Evolutionary conservation across 2,113 vertebrate species (phyloP).

Genomic region (human (Homo sapiens)): DNA sequence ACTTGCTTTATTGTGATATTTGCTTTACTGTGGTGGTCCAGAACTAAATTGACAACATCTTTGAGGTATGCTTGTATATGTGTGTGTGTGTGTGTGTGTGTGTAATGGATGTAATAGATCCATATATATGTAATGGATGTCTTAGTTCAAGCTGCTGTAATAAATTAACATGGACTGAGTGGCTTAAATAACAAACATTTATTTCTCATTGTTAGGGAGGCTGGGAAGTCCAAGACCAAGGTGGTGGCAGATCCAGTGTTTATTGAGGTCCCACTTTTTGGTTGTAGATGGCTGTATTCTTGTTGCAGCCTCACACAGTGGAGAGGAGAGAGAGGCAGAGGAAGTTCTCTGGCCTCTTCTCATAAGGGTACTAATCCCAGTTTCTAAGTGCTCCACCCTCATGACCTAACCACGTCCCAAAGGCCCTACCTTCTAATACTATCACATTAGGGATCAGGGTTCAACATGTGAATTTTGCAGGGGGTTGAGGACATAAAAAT

Average conservation of each 20-base stretch:
- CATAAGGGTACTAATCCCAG: not conserved
- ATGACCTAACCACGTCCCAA: not conserved
- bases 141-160: not conserved
- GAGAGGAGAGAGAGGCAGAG: not conserved
- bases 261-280: not conserved
- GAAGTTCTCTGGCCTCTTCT: not conserved
- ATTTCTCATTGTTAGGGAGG: not conserved
- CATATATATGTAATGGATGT: not conserved
- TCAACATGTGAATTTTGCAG: not conserved
- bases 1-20: not conserved
- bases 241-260: not conserved
- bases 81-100: not conserved
- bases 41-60: not conserved
- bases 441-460: not conserved
- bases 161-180: not conserved
- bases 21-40: not conserved
- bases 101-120: not conserved
- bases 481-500: not conserved
- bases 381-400: not conserved
- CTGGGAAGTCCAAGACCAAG: not conserved
- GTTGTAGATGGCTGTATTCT: not conserved
- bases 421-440: not conserved
- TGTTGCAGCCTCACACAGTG: not conserved
- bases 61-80: not conserved
- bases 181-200: not conserved